phyloP scores from a whole-genome alignment of 2,888 invertebrate species.

The Ophion ventricosus region DNA sequence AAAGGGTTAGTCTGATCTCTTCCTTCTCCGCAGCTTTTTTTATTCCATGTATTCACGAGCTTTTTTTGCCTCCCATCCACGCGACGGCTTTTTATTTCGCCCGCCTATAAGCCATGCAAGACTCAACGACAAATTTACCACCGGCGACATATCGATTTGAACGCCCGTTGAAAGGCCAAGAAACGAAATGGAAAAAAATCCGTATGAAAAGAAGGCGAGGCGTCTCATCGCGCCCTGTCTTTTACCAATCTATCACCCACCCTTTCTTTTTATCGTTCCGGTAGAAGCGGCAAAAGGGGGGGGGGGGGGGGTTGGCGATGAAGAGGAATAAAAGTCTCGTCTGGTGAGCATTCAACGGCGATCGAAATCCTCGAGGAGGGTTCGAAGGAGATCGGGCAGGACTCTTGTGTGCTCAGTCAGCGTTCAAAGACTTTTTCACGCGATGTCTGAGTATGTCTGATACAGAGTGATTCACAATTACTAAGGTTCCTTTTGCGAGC shows the following conservation, averaged over 20 bases:
- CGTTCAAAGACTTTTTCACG: slow-evolving; percentile 36
- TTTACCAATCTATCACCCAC: slow-evolving; percentile 44
- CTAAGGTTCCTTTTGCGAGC: not conserved
- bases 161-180: slow-evolving; percentile 29
- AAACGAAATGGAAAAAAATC: slow-evolving; percentile 53
- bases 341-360: slow-evolving; percentile 33
- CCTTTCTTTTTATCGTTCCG: slow-evolving; percentile 40
- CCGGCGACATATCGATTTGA: slow-evolving; percentile 43
- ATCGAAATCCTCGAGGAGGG: slow-evolving; percentile 30
- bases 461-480: not conserved
- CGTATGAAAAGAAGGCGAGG: slow-evolving; percentile 45
- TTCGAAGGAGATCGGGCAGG: not conserved
- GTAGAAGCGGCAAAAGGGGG: too few species aligned
- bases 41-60: slow-evolving; percentile 5
- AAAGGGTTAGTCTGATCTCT: not conserved
- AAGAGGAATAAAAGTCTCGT: slow-evolving; percentile 25
- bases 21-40: not conserved
- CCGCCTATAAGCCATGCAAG: slow-evolving; percentile 69
- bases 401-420: slow-evolving; percentile 28
- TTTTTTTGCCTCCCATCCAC: slow-evolving; percentile 22
- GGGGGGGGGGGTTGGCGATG: too few species aligned
- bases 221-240: slow-evolving; percentile 24
- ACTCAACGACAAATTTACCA: slow-evolving; percentile 61
- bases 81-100: slow-evolving; percentile 31
- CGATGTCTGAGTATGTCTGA: slow-evolving; percentile 18